Conservation (phyloP, 2,888 invertebrate species). For the Limnephilus marmoratus region DNA sequence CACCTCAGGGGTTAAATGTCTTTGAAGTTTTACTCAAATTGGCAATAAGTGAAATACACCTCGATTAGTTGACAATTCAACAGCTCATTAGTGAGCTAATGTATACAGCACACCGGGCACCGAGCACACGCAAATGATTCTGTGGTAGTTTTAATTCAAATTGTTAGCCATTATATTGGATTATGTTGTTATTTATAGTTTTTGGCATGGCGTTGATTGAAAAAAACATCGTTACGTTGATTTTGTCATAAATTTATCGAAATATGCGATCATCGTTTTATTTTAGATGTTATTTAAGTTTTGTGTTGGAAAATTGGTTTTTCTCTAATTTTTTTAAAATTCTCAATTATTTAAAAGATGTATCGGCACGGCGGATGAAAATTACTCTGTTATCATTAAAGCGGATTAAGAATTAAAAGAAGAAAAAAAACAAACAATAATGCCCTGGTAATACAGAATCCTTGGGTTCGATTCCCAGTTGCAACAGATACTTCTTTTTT, state of each 20-base stretch:
- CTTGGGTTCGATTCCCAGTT: no score
- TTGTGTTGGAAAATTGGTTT: not conserved
- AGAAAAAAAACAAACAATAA: no score
- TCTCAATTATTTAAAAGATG: not conserved
- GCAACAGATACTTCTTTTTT: no score
- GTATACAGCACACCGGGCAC: not conserved
- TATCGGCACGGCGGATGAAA: not conserved
- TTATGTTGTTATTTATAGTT: not conserved
- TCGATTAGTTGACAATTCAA: not conserved
- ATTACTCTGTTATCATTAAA: no score
- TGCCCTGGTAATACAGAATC: no score
- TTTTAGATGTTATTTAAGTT: not conserved
- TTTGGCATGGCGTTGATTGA: not conserved
- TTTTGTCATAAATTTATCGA: not conserved
- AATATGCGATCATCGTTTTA: not conserved
- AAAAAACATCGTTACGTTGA: not conserved
- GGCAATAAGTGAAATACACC: not conserved
- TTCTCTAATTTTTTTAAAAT: not conserved
- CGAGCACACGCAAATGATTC: not conserved
- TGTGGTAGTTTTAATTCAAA: not conserved
- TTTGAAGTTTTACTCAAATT: constrained; percentile 11
- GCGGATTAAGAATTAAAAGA: no score
- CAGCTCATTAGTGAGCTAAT: constrained; percentile 5
- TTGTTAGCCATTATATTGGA: not conserved
- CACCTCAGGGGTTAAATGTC: not conserved